Percentiles rank a stretch among this genome's conserved stretches.
Conservation (phyloP, 1,140 invertebrate species). For the Drosophila orena region DNA sequence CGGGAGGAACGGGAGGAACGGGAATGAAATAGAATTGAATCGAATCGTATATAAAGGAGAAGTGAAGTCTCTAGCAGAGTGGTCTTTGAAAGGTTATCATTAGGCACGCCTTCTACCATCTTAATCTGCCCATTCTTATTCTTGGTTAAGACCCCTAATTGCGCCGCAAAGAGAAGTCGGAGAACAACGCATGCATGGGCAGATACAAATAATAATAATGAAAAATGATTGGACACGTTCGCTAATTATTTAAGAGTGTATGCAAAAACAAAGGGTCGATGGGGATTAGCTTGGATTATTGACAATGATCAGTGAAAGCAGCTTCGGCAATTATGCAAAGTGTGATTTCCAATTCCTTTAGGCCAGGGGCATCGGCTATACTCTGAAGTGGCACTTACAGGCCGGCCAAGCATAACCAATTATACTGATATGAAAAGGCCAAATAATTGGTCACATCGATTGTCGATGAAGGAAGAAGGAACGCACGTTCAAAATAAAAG, state of each 20-base stretch:
- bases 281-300: neutral
- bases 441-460: constrained; percentile 54
- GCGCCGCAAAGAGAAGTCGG: constrained; percentile 41
- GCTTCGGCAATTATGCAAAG: constrained; percentile 50
- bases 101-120: constrained; percentile 71
- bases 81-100: constrained; percentile 77
- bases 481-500: too few species aligned
- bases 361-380: neutral
- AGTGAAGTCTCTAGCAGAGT: neutral
- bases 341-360: constrained; percentile 28
- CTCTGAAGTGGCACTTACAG: neutral
- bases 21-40: neutral
- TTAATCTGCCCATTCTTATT: constrained; percentile 21
- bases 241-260: constrained; percentile 46
- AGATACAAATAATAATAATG: constrained; percentile 18
- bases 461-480: constrained; percentile 3
- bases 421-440: constrained; percentile 44
- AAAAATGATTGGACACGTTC: constrained; percentile 1
- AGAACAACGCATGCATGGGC: constrained; percentile 57
- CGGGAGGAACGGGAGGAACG: neutral
- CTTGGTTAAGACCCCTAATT: constrained; percentile 64
- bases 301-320: constrained; percentile 62
- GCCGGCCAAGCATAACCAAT: constrained; percentile 34
- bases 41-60: constrained; percentile 8
- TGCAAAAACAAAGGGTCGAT: constrained; percentile 11